phyloP scores from a whole-genome alignment of 2,888 invertebrate species.

The Sceliomorpha sp. region DNA sequence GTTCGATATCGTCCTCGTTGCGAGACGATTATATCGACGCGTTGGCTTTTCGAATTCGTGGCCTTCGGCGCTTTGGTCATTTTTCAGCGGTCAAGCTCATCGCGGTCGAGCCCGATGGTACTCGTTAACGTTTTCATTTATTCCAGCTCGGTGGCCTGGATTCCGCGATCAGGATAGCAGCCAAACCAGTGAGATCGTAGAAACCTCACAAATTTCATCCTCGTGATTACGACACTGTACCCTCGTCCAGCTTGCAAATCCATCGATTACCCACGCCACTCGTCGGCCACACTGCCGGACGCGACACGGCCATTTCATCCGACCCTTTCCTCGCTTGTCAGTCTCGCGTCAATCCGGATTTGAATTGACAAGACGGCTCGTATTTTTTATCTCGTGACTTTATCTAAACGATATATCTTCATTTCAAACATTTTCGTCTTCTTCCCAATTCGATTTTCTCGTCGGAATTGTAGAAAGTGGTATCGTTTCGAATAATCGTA shows the following conservation, averaged over 20 bases:
- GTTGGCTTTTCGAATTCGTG: conserved; percentile 3
- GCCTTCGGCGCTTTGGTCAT: conserved; percentile 35
- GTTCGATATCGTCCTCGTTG: conserved; percentile 32
- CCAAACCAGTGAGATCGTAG: conserved; percentile 52
- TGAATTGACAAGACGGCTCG: conserved; percentile 17
- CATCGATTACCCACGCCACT: conserved; percentile 60
- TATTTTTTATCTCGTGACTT: conserved; percentile 18
- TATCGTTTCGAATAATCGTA: no score
- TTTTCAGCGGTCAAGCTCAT: conserved; percentile 42
- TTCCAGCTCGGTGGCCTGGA: conserved; percentile 59
- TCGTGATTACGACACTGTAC: conserved; percentile 52
- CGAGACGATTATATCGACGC: conserved; percentile 17
- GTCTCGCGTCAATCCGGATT: conserved; percentile 22
- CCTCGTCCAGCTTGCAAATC: conserved; percentile 59
- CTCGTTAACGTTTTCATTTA: conserved; percentile 62
- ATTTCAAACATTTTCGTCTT: no score
- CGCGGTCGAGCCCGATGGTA: conserved; percentile 44
- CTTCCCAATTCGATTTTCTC: no score
- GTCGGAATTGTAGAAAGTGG: no score
- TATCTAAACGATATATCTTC: conserved; percentile 25
- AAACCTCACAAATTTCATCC: conserved; percentile 60
- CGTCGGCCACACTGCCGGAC: conserved; percentile 17
- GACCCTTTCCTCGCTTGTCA: conserved; percentile 23
- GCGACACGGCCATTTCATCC: conserved; percentile 9
- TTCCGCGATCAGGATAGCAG: conserved; percentile 48